Evolutionary conservation across 2,888 invertebrate genomes (phyloP).

Genomic region (Danaus chrysippus): DNA sequence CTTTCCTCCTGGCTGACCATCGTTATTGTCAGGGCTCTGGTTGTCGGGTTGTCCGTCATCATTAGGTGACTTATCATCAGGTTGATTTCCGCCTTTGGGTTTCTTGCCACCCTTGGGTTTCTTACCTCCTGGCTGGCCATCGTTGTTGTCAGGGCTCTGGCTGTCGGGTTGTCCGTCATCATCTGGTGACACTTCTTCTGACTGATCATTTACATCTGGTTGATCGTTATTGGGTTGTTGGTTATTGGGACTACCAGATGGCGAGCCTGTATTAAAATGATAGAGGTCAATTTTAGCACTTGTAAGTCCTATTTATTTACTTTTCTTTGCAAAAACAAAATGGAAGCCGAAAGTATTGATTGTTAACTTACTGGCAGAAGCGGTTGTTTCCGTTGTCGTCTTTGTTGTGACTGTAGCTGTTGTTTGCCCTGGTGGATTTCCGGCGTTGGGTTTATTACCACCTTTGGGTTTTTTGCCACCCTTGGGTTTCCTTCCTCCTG

Average conservation of each 20-base stretch:
- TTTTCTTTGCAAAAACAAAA: background rate
- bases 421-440: too few relatives aligned
- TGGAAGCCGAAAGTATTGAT: background rate
- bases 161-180: background rate
- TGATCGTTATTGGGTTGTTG: background rate
- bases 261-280: background rate
- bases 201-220: background rate
- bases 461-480: background rate
- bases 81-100: background rate
- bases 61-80: background rate
- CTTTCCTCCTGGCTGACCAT: background rate
- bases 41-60: background rate
- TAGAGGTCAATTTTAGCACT: background rate
- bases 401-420: too few relatives aligned
- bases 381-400: too few relatives aligned
- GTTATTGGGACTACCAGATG: too few relatives aligned
- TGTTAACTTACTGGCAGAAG: too few relatives aligned
- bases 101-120: conserved; percentile 3
- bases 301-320: background rate
- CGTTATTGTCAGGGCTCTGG: background rate
- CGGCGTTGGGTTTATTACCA: background rate
- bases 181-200: background rate
- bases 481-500: too few relatives aligned
- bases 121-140: background rate
- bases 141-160: background rate